Percentiles rank a stretch among this genome's conserved stretches.
phyloP scores from a whole-genome alignment of 2,113 vertebrate species.

The Salvelinus alpinus region DNA sequence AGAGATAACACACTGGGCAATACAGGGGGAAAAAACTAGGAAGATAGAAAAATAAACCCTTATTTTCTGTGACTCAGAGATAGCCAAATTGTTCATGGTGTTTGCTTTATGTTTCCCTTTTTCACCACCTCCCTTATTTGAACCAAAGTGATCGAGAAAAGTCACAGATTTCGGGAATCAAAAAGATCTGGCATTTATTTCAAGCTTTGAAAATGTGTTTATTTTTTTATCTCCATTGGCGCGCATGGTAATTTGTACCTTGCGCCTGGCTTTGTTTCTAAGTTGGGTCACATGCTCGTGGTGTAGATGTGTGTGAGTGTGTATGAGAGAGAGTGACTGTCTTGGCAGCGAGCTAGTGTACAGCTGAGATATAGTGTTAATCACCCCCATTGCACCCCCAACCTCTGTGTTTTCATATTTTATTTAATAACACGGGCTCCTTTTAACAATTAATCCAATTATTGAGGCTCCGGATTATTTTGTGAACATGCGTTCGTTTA shows the following conservation, averaged over 20 bases:
- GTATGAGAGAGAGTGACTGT: slow-evolving; percentile 8
- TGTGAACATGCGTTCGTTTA: slow-evolving; percentile 68
- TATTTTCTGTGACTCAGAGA: slow-evolving; percentile 55
- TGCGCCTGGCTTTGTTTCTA: slow-evolving; percentile 36
- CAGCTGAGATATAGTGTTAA: slow-evolving; percentile 59
- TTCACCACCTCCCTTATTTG: slow-evolving; percentile 45
- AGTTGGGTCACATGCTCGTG: slow-evolving; percentile 42
- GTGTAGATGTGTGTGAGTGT: slow-evolving; percentile 6
- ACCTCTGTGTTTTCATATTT: slow-evolving; percentile 73
- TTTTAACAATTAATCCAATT: slow-evolving; percentile 81
- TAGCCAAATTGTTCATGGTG: slow-evolving; percentile 59
- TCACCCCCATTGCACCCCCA: slow-evolving; percentile 58
- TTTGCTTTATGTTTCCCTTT: slow-evolving; percentile 52
- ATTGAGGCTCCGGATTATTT: slow-evolving; percentile 71
- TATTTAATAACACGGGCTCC: slow-evolving; percentile 74
- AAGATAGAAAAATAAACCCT: slow-evolving; percentile 38
- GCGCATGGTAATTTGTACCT: slow-evolving; percentile 62
- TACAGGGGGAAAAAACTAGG: background rate
- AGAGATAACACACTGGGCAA: slow-evolving; percentile 48
- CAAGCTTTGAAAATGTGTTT: slow-evolving; percentile 66
- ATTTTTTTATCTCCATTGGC: slow-evolving; percentile 60
- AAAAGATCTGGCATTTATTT: slow-evolving; percentile 69
- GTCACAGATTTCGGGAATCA: slow-evolving; percentile 60
- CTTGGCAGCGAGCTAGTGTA: slow-evolving; percentile 54
- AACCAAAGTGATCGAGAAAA: slow-evolving; percentile 35